A percentile compares a stretch with the other conserved stretches of the same genome.
Evolutionary conservation across 2,888 invertebrate species (phyloP).

Genomic region (Papilio demoleus): DNA sequence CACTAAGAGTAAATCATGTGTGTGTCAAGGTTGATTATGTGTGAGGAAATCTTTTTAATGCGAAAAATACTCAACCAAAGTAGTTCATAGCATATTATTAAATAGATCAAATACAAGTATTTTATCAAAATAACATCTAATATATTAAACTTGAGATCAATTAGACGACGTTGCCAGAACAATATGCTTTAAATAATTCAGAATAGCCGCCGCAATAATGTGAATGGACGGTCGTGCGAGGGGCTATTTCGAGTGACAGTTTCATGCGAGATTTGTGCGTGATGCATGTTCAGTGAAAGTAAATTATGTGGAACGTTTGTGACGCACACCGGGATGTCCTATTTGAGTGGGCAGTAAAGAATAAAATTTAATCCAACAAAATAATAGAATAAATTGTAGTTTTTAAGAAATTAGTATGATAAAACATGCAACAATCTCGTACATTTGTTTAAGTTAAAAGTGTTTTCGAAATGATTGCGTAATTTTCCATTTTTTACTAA

Average conservation of each 20-base stretch:
- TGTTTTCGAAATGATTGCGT: too few species aligned
- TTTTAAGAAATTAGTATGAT: too few species aligned
- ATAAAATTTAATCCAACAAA: conserved; percentile 14
- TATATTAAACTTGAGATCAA: conserved; percentile 19
- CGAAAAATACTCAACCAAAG: background rate
- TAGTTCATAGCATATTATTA: background rate
- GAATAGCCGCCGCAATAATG: conserved; percentile 16
- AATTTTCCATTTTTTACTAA: too few species aligned
- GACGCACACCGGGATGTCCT: conserved; percentile 14
- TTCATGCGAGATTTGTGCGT: conserved; percentile 32
- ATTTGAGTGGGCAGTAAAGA: conserved; percentile 23
- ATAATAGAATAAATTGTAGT: background rate
- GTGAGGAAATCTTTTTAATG: too few species aligned
- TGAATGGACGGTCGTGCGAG: conserved; percentile 18
- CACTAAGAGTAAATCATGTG: too few species aligned
- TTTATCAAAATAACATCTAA: conserved; percentile 3
- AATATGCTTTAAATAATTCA: conserved; percentile 23
- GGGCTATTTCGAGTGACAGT: conserved; percentile 30
- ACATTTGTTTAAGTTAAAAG: too few species aligned
- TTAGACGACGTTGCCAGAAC: conserved; percentile 14
- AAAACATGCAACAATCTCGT: background rate
- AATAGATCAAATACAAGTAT: background rate
- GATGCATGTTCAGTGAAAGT: conserved; percentile 36
- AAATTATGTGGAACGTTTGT: conserved; percentile 36
- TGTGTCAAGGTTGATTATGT: too few species aligned